Conservation (phyloP, 1,140 invertebrate genomes). For the Trinorchestia longiramus region DNA sequence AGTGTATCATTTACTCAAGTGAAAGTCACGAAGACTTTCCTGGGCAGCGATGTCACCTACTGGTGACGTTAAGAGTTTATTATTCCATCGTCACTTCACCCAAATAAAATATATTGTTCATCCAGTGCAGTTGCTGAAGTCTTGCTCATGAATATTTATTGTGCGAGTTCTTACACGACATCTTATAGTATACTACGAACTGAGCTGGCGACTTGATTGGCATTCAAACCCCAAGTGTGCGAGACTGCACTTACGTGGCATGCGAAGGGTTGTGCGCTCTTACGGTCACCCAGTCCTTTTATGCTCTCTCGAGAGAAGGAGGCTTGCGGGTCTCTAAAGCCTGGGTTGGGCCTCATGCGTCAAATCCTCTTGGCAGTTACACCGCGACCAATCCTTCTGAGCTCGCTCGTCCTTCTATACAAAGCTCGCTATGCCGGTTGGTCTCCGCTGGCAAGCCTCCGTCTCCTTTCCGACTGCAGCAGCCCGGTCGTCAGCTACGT, state of each 20-base stretch:
- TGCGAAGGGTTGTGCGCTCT: neutral
- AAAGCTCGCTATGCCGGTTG: conserved; percentile 15
- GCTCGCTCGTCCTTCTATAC: conserved; percentile 32
- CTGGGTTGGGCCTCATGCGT: conserved; percentile 50
- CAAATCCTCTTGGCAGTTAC: conserved; percentile 49
- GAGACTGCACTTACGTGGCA: neutral
- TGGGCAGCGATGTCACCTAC: neutral
- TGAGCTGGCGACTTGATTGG: neutral
- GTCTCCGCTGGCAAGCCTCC: neutral
- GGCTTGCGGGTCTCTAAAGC: neutral
- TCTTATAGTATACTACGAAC: neutral
- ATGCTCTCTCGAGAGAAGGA: conserved; percentile 22
- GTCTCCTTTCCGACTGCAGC: conserved; percentile 21
- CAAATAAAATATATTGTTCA: neutral
- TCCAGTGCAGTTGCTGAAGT: neutral
- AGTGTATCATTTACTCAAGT: neutral
- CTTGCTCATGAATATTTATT: neutral
- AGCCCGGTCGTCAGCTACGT: conserved; percentile 22
- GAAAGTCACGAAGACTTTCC: neutral
- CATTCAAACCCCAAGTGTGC: neutral
- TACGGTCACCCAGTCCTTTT: conserved; percentile 6
- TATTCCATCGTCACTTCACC: neutral
- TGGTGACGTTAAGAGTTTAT: neutral
- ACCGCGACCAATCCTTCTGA: conserved; percentile 27
- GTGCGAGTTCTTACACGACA: neutral